Base-by-base conservation (phyloP, 2,113 vertebrate species). In the Emydura subglobosa region DNA sequence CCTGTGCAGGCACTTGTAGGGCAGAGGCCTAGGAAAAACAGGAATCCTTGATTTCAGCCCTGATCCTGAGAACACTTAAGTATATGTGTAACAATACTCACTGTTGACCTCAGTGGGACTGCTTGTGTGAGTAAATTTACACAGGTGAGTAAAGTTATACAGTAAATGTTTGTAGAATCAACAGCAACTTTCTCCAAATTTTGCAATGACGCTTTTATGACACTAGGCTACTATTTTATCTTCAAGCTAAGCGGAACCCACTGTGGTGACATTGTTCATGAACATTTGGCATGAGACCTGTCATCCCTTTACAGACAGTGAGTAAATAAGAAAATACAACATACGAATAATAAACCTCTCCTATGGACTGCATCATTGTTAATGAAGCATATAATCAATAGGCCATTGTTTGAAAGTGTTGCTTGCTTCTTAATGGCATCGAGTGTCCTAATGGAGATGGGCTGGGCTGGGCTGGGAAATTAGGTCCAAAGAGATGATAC, bases 351-450 rank as follows among this genome's bases (percentile, higher is more conserved):
- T 93, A 96, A 95, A 86, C 81, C 31, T 92, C 90, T 92, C 83
- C 13, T 49, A 81, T 47, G 93, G 96, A 92, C 25, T 88, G 50
- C 34, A 94, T 90, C 85, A 79, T 81, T 96, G 95, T 88, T 97
- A 95, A 97, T 0, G 6, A 94, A 97, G 81, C 85, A 94, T 91
- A 50, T 95, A 96, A 97, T 95, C 96, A 94, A 96, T 81, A 95
- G 89, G 84, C 25, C 59, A 88, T 91, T 93, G 89, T 92, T 96
- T 89, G 74, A 93, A 95, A 96, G 83, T 6, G 0, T 55, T 95
- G 83, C 90, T 94, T 91, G 74, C 93, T 93, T 87, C 83, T n/a
- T 68, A 68, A 68, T 68, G 19, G 34, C 65, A n/a, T 39, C 34
- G 65, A 68, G 65, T 19, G 65, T 68, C 34, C 65, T n/a, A 34